phyloP scores from a whole-genome alignment of 1,140 invertebrate species.

The Oscheius sp. region DNA sequence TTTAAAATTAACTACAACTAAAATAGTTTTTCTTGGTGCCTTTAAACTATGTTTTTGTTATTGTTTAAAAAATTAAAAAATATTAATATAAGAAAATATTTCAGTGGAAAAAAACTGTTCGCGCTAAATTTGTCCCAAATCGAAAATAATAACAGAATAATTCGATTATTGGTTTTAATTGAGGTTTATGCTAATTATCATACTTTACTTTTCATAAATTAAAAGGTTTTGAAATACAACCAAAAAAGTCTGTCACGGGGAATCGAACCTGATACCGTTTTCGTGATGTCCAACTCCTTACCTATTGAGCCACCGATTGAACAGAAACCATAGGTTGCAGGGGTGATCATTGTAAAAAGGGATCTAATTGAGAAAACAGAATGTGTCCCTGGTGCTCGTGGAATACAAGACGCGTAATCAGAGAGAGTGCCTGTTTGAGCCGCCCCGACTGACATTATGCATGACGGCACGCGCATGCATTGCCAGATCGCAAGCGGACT shows the following conservation, averaged over 20 bases:
- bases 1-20: no score
- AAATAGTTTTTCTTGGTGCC: no score
- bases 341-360: background rate
- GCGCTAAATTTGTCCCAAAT: no score
- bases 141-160: no score
- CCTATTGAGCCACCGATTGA: background rate
- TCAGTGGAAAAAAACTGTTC: no score
- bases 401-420: background rate
- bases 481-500: background rate
- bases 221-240: no score
- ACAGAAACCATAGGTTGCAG: background rate
- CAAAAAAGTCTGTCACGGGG: background rate
- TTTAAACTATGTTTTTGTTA: no score
- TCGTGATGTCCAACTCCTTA: background rate
- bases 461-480: background rate
- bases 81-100: no score
- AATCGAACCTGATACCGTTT: background rate
- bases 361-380: background rate
- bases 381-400: background rate
- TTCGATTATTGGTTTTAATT: no score
- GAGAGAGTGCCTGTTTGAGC: background rate
- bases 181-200: no score
- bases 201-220: no score
- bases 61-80: no score
- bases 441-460: slow-evolving; percentile 5